Conservation (phyloP, 2,888 invertebrate species). For the Pammene fasciana region DNA sequence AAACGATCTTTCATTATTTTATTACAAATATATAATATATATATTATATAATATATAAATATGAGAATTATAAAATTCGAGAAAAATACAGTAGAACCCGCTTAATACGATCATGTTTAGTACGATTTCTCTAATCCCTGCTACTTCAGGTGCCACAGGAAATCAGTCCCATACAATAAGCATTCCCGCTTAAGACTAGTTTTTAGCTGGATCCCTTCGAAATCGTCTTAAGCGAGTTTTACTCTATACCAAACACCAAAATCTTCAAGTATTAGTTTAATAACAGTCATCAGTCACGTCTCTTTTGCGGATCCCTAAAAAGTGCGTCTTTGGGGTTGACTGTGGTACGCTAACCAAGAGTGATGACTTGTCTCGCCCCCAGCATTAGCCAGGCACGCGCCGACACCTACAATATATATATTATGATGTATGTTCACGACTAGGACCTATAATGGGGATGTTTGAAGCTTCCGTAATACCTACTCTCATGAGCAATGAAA, state of each 20-base stretch:
- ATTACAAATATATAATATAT: background rate
- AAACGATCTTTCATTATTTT: background rate
- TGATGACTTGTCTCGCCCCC: slow-evolving; percentile 75
- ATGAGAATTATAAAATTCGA: background rate
- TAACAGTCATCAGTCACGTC: slow-evolving; percentile 28
- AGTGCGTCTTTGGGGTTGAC: slow-evolving; percentile 68
- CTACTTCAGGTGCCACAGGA: too few species aligned
- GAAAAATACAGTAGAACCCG: too few species aligned
- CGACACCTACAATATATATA: slow-evolving; percentile 50
- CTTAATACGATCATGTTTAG: too few species aligned
- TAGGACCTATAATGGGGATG: slow-evolving; percentile 17
- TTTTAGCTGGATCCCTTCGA: too few species aligned
- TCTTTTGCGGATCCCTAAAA: slow-evolving; percentile 51
- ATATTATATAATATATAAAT: too few species aligned
- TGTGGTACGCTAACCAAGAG: slow-evolving; percentile 74
- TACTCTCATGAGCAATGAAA: background rate
- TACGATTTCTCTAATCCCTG: too few species aligned
- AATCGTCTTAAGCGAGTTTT: too few species aligned
- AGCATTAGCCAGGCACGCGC: slow-evolving; percentile 69
- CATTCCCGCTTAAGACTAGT: too few species aligned
- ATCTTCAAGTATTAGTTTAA: slow-evolving; percentile 12
- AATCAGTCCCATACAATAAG: too few species aligned
- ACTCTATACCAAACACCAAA: background rate
- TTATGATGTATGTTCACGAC: slow-evolving; percentile 26
- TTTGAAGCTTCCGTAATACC: slow-evolving; percentile 12